These are phyloP conservation scores for Rhagonycha fulva DNA, from an alignment of 2,888 invertebrate genomes.

Conservation along the genomic window DNA sequence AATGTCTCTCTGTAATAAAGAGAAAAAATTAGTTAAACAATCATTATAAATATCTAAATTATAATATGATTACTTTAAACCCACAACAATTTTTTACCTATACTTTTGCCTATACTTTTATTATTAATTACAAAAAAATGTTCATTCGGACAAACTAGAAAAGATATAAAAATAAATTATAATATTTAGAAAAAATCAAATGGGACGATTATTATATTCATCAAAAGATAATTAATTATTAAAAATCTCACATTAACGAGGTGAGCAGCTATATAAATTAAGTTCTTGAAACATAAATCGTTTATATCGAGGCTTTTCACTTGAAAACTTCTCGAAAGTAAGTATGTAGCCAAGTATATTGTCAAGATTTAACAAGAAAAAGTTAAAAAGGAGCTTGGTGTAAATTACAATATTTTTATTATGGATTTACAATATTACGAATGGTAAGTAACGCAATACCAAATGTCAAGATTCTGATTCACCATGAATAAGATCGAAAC, in stretches of 20 bases:
- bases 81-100: no score
- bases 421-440: no score
- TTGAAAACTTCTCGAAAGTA: not conserved
- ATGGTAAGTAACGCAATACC: no score
- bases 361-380: no score
- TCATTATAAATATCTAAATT: not conserved
- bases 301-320: not conserved
- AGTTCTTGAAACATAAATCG: not conserved
- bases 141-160: not conserved
- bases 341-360: not conserved
- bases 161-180: not conserved
- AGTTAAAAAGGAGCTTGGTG: no score
- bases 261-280: not conserved
- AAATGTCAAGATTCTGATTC: no score
- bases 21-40: not conserved
- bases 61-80: no score
- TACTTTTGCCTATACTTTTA: no score
- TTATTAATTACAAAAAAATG: no score
- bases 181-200: not conserved
- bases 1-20: slow-evolving; percentile 14
- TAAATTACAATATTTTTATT: no score
- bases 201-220: not conserved
- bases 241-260: not conserved
- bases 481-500: no score
- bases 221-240: not conserved